Percentiles rank a stretch among this genome's conserved stretches.
Evolutionary conservation across 2,113 vertebrate genomes (phyloP).

Genomic region (Megaceryle torquata): DNA sequence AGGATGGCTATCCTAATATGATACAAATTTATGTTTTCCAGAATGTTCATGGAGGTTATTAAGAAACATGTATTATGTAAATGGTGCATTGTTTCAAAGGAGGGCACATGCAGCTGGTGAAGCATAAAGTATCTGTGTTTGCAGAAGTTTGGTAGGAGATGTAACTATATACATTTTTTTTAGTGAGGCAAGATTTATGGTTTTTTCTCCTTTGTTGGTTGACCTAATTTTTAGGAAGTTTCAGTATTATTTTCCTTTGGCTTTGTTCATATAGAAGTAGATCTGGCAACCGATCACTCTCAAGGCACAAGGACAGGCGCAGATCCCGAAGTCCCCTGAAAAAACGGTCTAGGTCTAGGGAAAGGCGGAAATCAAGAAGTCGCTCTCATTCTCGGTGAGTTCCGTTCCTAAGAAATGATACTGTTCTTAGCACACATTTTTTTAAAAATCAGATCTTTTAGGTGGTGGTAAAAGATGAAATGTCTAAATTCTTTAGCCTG

Average conservation of each 20-base stretch:
- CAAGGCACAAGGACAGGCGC: constrained; percentile 78
- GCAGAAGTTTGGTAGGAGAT: not conserved
- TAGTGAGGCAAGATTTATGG: not conserved
- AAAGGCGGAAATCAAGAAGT: constrained; percentile 82
- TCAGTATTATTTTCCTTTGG: not conserved
- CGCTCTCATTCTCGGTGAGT: constrained; percentile 82
- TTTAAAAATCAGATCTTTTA: not conserved
- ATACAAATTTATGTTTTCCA: not conserved
- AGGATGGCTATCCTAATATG: not conserved
- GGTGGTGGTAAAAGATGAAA: not conserved
- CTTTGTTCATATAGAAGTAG: constrained; percentile 72
- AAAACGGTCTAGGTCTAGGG: constrained; percentile 86
- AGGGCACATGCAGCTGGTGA: not conserved
- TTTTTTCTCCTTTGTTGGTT: not conserved
- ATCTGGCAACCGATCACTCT: constrained; percentile 78
- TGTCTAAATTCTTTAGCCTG: not conserved
- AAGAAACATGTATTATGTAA: not conserved
- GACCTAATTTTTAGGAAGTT: not conserved
- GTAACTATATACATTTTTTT: not conserved
- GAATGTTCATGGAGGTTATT: not conserved
- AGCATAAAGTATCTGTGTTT: not conserved
- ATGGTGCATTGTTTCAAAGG: not conserved
- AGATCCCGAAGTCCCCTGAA: constrained; percentile 81
- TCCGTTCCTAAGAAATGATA: not conserved
- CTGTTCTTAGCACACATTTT: not conserved